Percentiles rank a stretch among this genome's conserved stretches.
These are phyloP conservation scores for Rhinichthys klamathensis DNA, from an alignment of 2,113 vertebrate species.

Conservation along the genomic window DNA sequence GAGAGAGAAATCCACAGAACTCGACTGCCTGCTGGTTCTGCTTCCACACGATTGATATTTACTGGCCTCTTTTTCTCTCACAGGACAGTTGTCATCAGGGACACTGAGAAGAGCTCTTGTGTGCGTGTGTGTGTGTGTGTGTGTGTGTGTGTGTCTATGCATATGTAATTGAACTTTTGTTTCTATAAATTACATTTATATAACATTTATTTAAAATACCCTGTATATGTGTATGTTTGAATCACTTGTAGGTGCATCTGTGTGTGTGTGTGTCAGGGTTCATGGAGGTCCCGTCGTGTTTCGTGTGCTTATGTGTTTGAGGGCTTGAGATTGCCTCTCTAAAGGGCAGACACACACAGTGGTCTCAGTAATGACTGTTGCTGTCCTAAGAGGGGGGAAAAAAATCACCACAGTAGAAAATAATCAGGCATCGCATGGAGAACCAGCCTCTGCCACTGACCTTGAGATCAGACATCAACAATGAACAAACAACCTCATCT, in stretches of 20 bases:
- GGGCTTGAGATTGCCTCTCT: conserved; percentile 49
- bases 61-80: conserved; percentile 12
- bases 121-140: background rate
- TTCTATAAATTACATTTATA: background rate
- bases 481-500: conserved; percentile 46
- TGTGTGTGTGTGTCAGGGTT: conserved; percentile 17
- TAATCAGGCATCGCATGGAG: conserved; percentile 63
- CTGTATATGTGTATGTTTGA: background rate
- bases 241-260: conserved; percentile 8
- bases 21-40: conserved; percentile 25
- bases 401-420: conserved; percentile 67
- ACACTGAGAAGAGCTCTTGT: background rate
- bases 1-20: conserved; percentile 22
- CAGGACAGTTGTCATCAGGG: conserved; percentile 17
- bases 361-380: conserved; percentile 67
- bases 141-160: background rate
- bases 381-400: conserved; percentile 53
- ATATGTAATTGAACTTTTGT: background rate
- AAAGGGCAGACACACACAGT: conserved; percentile 57
- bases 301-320: conserved; percentile 34
- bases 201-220: background rate
- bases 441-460: conserved; percentile 60
- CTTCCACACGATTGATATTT: conserved; percentile 21
- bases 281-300: background rate
- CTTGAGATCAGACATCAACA: conserved; percentile 61